Evolutionary conservation across 2,797 vertebrate genomes (phyloP).

Genomic region (Phaenicophaeus curvirostris): DNA sequence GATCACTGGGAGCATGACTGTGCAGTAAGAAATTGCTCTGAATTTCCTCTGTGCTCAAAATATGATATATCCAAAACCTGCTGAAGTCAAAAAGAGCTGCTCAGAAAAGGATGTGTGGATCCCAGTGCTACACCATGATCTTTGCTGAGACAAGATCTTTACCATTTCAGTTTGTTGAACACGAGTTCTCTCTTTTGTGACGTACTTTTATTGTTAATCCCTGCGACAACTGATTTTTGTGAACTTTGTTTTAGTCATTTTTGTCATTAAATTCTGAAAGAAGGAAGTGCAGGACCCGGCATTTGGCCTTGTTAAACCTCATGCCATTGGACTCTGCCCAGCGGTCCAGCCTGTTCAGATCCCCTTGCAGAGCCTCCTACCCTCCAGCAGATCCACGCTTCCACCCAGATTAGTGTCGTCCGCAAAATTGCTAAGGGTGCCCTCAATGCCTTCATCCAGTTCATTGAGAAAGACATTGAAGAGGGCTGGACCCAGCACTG

Average conservation of each 20-base stretch:
- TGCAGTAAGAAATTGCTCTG: neutral
- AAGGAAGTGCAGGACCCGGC: neutral
- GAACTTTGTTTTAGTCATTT: neutral
- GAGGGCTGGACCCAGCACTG: too few relatives aligned
- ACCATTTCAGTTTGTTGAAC: neutral
- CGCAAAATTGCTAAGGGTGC: too few relatives aligned
- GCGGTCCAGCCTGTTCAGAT: too few relatives aligned
- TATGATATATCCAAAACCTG: neutral
- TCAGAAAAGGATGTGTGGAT: neutral
- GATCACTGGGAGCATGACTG: neutral
- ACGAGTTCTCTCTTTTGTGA: neutral
- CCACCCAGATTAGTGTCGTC: too few relatives aligned
- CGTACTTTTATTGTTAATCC: neutral
- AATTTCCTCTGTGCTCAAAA: neutral
- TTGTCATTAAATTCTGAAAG: neutral
- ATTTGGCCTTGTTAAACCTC: too few relatives aligned
- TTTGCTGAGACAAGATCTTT: neutral
- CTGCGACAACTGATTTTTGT: neutral
- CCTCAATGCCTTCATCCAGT: too few relatives aligned
- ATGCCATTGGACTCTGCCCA: too few relatives aligned
- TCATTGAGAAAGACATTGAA: too few relatives aligned
- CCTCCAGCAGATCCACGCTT: too few relatives aligned
- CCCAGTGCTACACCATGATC: neutral
- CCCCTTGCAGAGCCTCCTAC: too few relatives aligned
- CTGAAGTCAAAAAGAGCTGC: neutral